Conservation (phyloP, 1,140 invertebrate species). For the Sarcophaga peregrina region DNA sequence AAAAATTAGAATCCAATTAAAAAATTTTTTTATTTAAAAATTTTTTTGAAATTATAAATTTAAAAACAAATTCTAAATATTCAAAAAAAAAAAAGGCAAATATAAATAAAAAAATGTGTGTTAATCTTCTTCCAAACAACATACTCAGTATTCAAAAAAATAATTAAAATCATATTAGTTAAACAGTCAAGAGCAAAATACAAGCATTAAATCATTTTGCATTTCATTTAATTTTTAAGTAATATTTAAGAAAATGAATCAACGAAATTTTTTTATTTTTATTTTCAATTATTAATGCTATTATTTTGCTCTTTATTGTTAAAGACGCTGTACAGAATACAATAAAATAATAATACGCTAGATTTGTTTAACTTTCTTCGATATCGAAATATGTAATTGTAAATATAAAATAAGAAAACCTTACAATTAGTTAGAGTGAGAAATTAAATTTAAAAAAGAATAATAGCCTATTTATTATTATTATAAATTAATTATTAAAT, state of each 20-base stretch:
- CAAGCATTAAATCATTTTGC: too few species aligned
- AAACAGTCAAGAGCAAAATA: too few species aligned
- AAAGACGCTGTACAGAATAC: background rate
- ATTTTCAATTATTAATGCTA: too few species aligned
- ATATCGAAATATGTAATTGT: too few species aligned
- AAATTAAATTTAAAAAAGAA: background rate
- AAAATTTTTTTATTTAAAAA: conserved; percentile 6
- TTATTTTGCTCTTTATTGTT: too few species aligned
- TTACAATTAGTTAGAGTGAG: conserved; percentile 38
- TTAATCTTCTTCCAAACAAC: background rate
- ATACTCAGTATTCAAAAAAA: too few species aligned
- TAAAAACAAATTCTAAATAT: background rate
- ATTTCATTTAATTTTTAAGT: too few species aligned
- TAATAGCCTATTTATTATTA: background rate
- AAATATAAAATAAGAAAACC: background rate
- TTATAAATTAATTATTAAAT: background rate
- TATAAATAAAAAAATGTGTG: background rate
- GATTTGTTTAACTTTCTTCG: too few species aligned
- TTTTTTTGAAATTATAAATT: background rate
- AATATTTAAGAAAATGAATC: too few species aligned
- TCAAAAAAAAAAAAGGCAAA: background rate
- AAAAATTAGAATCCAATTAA: background rate
- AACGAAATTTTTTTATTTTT: too few species aligned
- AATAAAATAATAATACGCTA: background rate
- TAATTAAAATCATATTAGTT: too few species aligned